A percentile compares a stretch with the other conserved stretches of the same genome.
phyloP scores from a whole-genome alignment of 2,797 vertebrate species.

The Urophycis tenuis region DNA sequence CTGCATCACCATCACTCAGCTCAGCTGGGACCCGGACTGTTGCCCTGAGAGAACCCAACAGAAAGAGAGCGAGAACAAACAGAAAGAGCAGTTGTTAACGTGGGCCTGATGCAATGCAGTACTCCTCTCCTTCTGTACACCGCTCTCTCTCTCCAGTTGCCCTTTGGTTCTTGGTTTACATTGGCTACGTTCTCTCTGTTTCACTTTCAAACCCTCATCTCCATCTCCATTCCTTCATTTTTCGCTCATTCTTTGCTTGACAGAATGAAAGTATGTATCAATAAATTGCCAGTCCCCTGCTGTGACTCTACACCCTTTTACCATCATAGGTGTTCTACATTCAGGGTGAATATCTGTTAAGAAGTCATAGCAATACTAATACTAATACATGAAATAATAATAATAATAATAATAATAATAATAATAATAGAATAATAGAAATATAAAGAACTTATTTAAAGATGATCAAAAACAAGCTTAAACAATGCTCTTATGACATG shows the following conservation, averaged over 20 bases:
- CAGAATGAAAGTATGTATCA: not conserved
- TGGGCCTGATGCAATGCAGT: slow-evolving; percentile 50
- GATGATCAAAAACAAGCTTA: not conserved
- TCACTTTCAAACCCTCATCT: not conserved
- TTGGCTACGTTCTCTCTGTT: not conserved
- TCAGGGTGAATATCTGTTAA: not conserved
- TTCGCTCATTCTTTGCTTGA: slow-evolving; percentile 4
- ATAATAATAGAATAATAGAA: not conserved
- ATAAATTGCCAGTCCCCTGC: not conserved
- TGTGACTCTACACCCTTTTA: no score
- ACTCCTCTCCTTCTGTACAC: slow-evolving; percentile 9
- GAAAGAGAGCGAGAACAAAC: slow-evolving; percentile 26
- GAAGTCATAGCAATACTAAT: not conserved
- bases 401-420: not conserved
- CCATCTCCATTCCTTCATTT: not conserved
- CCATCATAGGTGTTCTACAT: not conserved
- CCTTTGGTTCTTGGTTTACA: slow-evolving; percentile 10
- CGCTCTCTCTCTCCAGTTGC: slow-evolving; percentile 10
- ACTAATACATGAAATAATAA: not conserved
- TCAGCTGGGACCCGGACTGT: slow-evolving; percentile 52
- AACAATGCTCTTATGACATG: not conserved
- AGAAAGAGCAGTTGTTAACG: slow-evolving; percentile 44
- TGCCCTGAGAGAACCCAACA: slow-evolving; percentile 36
- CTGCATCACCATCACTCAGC: slow-evolving; percentile 46
- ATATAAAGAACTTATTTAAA: not conserved